Evolutionary conservation across 2,113 vertebrate genomes (phyloP).

Genomic region (Tapirus terrestris): DNA sequence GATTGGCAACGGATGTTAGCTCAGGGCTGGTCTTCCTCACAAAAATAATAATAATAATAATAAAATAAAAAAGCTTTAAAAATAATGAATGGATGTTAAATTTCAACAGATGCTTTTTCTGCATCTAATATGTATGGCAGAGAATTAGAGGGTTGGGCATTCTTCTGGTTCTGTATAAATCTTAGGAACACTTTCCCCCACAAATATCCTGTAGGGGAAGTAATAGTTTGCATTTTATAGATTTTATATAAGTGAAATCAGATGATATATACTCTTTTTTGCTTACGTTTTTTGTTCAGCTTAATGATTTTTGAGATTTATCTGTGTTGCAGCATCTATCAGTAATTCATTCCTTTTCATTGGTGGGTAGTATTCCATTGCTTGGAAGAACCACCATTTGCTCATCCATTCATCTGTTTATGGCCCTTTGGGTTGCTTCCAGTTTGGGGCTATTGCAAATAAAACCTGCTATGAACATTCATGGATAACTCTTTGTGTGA

Average conservation of each 20-base stretch:
- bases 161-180: not conserved
- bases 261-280: not conserved
- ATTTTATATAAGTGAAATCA: not conserved
- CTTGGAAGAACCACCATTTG: not conserved
- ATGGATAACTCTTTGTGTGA: not conserved
- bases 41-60: no score
- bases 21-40: no score
- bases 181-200: not conserved
- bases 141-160: not conserved
- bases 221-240: not conserved
- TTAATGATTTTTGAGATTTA: not conserved
- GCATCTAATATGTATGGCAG: not conserved
- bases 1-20: no score
- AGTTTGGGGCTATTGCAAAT: not conserved
- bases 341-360: not conserved
- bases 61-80: no score
- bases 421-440: not conserved
- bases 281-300: not conserved
- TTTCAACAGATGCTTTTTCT: not conserved
- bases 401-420: not conserved
- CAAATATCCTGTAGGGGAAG: not conserved
- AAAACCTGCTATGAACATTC: not conserved
- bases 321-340: not conserved
- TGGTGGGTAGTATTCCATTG: not conserved
- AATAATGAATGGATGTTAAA: not conserved